Base-by-base conservation (phyloP, 1,140 invertebrate genomes). In the Theocolax elegans region DNA sequence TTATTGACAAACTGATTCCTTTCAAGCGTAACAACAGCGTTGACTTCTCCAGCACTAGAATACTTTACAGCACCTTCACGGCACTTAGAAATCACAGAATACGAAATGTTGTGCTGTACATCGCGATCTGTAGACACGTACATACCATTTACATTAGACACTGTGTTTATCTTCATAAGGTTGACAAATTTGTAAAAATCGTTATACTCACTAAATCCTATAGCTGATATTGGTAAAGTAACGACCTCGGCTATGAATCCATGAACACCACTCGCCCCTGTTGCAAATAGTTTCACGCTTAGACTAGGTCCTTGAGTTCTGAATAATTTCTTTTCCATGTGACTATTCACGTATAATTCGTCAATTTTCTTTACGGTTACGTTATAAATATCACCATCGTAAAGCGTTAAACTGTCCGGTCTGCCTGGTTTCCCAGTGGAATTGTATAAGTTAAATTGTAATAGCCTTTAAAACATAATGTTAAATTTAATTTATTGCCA, bases 181-280 rank as follows among this genome's bases (percentile, higher is more conserved):
- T n/a, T n/a, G n/a, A n/a, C n/a, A n/a, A n/a, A n/a, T n/a, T n/a
- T n/a, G n/a, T n/a, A n/a, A n/a, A n/a, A n/a, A n/a, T n/a, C n/a
- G n/a, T 23, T 49, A 48, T 44, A 88, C 92, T 92, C 87, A 95
- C 94, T 93, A 77, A 95, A 92, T 77, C 94, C 93, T 79, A 96
- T 92, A 15, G 93, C 92, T 40, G 95, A 94, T 75, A 96, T 94
- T 0, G 98, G 98, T 21, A 99, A 84, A 0, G 96, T 97, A 0
- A 99, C 92, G 62, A 99, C 90, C 87, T 99, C 97, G 15, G 97
- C 98, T 74, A 99, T 94, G 80, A 99, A 99, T 62, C 98, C 98
- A 83, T 97, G 94, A n/a, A 90, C 87, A 27, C 91, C 92, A 48
- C 95, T 95, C 0, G 96, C 97, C 40, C 97, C 97, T 71, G 96